Base-by-base conservation (phyloP, 2,888 invertebrate genomes). In the Entomobrya multifasciata region DNA sequence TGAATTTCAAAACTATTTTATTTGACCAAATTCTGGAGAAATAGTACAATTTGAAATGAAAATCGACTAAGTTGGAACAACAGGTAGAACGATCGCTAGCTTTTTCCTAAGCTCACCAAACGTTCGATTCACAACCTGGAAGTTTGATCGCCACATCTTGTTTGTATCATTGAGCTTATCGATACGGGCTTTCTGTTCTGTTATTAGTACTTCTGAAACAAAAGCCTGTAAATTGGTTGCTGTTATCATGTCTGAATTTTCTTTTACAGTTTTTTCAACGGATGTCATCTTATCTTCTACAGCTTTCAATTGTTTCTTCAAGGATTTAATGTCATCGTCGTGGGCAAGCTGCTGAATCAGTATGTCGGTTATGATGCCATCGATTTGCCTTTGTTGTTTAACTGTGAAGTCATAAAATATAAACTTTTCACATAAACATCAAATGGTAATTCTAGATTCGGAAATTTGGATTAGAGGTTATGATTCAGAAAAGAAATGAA, bases 101-200 rank as follows among this genome's bases (percentile, higher is more conserved):
- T 84, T 84, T 17, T 84, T 76, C 41, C 27, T 84, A 22, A 85
- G 47, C 27, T 85, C 70, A 0, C 55, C 27, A 17, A 78, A 85
- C 6, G 85, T 78, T 0, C 47, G 36, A 52, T 77, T 84, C 0
- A 84, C 78, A n/a, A 85, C 85, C 55, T 52, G 41, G 65, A 78
- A 85, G 55, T 78, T 85, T 0, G 55, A 65, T 57, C 30, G 30
- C 78, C 78, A 78, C 11, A 78, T 57, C 20, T 85, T 10, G 44
- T 85, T 85, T 11, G 44, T 17, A 27, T 10, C 25, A 13, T 52
- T 36, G 8, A 77, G 67, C 44, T 65, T 57, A 8, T 74, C 82
- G 5, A 82, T 30, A 2, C 44, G 55, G 20, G 55, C 15, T 17
- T n/a, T 41, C 41, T 36, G 6, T 15, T 77, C 77, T 0, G 27